Base-by-base conservation (phyloP, 2,888 invertebrate species). In the Melinaea marsaeus region DNA sequence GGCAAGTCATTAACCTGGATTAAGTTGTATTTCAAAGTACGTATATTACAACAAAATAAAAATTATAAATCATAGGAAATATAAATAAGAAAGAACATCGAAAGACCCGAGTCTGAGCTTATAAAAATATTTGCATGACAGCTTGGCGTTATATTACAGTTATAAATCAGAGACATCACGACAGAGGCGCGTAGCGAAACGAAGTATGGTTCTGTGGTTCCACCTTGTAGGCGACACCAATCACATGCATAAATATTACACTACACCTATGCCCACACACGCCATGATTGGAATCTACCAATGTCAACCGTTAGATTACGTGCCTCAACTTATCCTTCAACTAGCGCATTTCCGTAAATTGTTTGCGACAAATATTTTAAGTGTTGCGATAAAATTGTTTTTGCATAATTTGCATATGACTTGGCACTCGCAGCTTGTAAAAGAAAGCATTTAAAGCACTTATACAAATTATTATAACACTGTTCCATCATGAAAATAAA, bases 91-190 rank as follows among this genome's bases (percentile, higher is more conserved):
- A 68, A 59, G 57, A 54, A 58, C 55, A 68, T 60, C 55, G 51
- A 22, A 57, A 55, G 47, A 63, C 59, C 58, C 51, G 51, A 60
- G 61, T 60, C 57, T 57, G 58, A 55, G 57, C 61, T 84, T 88
- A 88, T 88, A 85, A 87, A 88, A 89, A 86, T 88, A 86, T 85
- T 84, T 85, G 77, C 84, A 84, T 86, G 89, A 85, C 85, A 86
- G 85, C 79, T 83, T 78, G 79, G 83, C 85, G 84, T 84, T 88
- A 88, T 89, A 90, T 89, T 89, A 84, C 83, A 72, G 84, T 82
- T 87, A 89, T 90, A 90, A 90, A 90, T 90, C 90, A 90, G 83
- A 78, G 72, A 72, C 69, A 66, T 75, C 65, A 83, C 78, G 84
- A 84, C 81, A 78, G 78, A 75, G 69, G 77, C 78, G 79, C 76